A percentile compares a stretch with the other conserved stretches of the same genome.
Evolutionary conservation across 1,140 invertebrate genomes (phyloP).

Genomic region (Megalopta genalis): DNA sequence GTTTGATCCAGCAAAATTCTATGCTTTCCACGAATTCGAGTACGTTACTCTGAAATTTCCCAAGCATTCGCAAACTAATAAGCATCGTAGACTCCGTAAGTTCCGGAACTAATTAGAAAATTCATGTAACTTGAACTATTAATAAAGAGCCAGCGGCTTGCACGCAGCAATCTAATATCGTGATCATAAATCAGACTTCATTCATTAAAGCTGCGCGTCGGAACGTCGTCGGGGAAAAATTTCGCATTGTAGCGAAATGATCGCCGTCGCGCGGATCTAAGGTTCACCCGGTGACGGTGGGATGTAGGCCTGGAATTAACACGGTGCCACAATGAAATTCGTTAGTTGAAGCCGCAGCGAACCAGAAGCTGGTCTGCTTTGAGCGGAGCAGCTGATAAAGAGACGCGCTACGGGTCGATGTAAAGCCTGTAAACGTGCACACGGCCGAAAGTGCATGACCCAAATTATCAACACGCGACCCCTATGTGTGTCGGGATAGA

Average conservation of each 20-base stretch:
- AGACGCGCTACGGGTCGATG: not conserved
- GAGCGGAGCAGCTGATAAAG: slow-evolving; percentile 17
- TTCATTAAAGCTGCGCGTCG: not conserved
- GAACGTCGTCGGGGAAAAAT: not conserved
- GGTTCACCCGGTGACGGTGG: not conserved
- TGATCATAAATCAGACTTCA: not conserved
- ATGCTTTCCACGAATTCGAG: no score
- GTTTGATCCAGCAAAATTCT: no score
- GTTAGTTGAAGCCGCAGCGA: slow-evolving; percentile 25
- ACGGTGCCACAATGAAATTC: slow-evolving; percentile 15
- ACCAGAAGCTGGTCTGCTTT: not conserved
- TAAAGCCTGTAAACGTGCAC: slow-evolving; percentile 41
- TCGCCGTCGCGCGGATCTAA: not conserved
- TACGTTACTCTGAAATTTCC: no score
- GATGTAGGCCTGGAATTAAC: not conserved
- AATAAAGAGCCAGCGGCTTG: not conserved
- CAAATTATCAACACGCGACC: slow-evolving; percentile 55
- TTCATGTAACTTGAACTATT: not conserved
- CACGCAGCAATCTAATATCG: not conserved
- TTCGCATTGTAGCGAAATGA: not conserved
- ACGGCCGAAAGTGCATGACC: slow-evolving; percentile 55
- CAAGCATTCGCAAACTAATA: no score
- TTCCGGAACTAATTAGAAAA: not conserved
- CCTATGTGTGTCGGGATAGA: slow-evolving; percentile 20
- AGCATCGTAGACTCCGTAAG: not conserved